Evolutionary conservation across 2,797 vertebrate species (phyloP).

Genomic region (Lepilemur septentrionalis): DNA sequence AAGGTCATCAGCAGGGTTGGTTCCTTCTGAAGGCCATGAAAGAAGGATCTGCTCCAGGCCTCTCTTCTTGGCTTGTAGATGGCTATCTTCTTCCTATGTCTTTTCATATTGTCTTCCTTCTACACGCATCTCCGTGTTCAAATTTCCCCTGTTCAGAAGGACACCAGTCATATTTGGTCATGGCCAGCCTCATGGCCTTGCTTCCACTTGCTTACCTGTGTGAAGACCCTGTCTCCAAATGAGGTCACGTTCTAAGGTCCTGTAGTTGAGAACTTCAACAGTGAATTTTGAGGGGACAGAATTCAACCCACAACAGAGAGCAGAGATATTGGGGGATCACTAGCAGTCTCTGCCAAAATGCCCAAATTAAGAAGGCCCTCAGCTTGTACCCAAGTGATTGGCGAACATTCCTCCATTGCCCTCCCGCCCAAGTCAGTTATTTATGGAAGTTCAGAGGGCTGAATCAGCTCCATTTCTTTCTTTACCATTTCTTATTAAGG

Average conservation of each 20-base stretch:
- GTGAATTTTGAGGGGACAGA: neutral
- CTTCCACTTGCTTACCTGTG: neutral
- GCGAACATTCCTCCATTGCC: neutral
- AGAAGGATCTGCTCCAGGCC: neutral
- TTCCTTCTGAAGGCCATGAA: neutral
- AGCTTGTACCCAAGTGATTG: neutral
- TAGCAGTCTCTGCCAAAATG: neutral
- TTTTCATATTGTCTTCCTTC: neutral
- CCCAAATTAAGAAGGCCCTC: neutral
- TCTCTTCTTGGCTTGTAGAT: neutral
- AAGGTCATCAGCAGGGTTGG: neutral
- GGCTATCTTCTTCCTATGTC: too few relatives aligned
- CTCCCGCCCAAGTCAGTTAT: neutral
- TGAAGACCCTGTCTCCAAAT: neutral
- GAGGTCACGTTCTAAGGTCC: neutral
- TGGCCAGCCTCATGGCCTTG: neutral
- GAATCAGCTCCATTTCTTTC: neutral
- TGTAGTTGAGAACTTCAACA: neutral
- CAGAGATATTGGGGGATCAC: neutral
- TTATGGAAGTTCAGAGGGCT: neutral
- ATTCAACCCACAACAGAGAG: neutral
- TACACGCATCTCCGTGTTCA: neutral
- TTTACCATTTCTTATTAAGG: neutral
- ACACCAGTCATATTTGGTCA: neutral
- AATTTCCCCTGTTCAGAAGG: neutral